phyloP scores from a whole-genome alignment of 2,113 vertebrate genomes.

The Diglossa brunneiventris region DNA sequence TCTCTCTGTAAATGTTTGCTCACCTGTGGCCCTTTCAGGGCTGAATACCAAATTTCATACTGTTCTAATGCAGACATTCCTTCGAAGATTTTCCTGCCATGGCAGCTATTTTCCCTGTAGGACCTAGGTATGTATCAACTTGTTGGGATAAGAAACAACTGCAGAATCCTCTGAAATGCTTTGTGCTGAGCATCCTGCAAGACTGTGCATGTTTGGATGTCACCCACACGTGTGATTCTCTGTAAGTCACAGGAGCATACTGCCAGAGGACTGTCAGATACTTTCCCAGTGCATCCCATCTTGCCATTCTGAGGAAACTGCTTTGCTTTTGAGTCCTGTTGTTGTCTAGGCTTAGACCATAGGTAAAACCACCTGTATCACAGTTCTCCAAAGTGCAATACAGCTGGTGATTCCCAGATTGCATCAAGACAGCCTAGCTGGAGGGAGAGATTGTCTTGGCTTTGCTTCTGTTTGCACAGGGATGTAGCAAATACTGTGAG shows the following conservation, averaged over 20 bases:
- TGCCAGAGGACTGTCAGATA: neutral
- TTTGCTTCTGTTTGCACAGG: neutral
- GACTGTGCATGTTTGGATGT: neutral
- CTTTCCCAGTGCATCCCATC: neutral
- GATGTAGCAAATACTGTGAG: neutral
- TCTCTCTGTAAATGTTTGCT: neutral
- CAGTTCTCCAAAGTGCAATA: neutral
- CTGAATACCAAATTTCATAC: neutral
- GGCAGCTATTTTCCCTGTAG: neutral
- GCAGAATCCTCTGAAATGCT: neutral
- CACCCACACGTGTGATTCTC: rapidly evolving
- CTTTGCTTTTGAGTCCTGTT: neutral
- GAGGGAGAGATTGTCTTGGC: neutral
- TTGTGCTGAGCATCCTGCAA: neutral
- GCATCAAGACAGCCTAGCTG: neutral
- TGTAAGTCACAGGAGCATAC: neutral
- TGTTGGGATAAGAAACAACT: neutral
- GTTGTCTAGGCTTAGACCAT: neutral
- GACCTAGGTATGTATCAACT: neutral
- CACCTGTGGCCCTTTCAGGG: neutral
- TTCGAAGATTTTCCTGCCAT: neutral
- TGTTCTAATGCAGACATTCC: neutral
- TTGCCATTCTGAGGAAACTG: neutral
- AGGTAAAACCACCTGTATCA: neutral
- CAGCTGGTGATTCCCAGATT: neutral